Evolutionary conservation across 53 echinoderm and acorn worm genomes (phyloP), one percentile per base, ranked within the genome.

Genomic region (Temnopleurus reevesii): DNA sequence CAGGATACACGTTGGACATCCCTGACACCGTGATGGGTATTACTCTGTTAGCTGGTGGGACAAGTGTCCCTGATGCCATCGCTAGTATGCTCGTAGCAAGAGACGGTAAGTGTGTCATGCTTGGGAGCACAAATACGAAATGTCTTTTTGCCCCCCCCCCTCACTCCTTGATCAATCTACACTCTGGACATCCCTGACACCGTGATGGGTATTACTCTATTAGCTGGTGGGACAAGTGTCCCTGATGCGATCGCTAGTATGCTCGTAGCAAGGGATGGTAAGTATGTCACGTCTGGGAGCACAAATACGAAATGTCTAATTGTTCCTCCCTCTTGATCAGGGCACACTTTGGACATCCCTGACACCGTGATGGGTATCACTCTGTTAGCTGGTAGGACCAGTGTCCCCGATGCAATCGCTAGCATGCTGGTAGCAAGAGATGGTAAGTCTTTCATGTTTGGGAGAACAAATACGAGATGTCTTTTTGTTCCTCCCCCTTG

Each of bases 101-200:
- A 59, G 94, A 97, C 45, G 95, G 97, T 97, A 90, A 94, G 95
- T 35, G n/a, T n/a, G n/a, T n/a, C n/a, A n/a, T n/a, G n/a, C n/a
- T n/a, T n/a, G n/a, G n/a, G n/a, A n/a, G n/a, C n/a, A n/a, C n/a
- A n/a, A n/a, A n/a, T n/a, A n/a, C n/a, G n/a, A n/a, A n/a, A n/a
- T n/a, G n/a, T n/a, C n/a, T n/a, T n/a, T n/a, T n/a, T n/a, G n/a
- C n/a, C n/a, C n/a, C n/a, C n/a, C n/a, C n/a, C n/a, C n/a, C n/a
- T n/a, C n/a, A n/a, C n/a, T n/a, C n/a, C n/a, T 66, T 26, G 17
- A 36, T 41, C 41, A 97, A 95, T 95, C 34, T 94, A 94, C 76
- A 97, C 95, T 8, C 71, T 97, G 28, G 87, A 94, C 38, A 84
- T 97, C 0, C 91, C 98, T 0, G 98, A 97, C 34, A 85, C 94